Percentiles rank a stretch among this genome's conserved stretches.
These are phyloP conservation scores for Trachymyrmex septentrionalis DNA, from an alignment of 1,140 invertebrate genomes.

Conservation along the genomic window DNA sequence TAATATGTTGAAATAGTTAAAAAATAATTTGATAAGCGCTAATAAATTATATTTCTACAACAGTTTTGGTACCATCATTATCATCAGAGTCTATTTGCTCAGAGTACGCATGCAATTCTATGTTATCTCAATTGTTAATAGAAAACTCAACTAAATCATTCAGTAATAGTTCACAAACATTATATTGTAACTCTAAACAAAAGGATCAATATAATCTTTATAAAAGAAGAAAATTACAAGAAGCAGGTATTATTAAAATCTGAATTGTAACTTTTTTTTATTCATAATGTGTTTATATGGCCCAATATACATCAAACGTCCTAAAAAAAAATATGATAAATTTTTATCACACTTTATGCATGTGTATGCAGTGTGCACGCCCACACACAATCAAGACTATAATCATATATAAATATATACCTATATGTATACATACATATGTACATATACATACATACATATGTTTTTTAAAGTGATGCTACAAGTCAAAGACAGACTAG, in stretches of 20 bases:
- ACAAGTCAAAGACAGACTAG: conserved; percentile 83
- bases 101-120: neutral
- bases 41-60: conserved; percentile 2
- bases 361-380: too few relatives aligned
- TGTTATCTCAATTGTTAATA: neutral
- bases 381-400: too few relatives aligned
- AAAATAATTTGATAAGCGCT: neutral
- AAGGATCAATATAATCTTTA: neutral
- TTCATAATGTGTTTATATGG: too few relatives aligned
- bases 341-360: too few relatives aligned
- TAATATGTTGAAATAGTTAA: too few relatives aligned
- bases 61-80: neutral
- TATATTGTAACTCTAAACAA: neutral
- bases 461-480: conserved; percentile 77
- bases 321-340: too few relatives aligned
- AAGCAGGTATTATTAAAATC: conserved; percentile 44
- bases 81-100: neutral
- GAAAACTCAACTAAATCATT: neutral
- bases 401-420: too few relatives aligned
- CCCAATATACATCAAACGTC: too few relatives aligned
- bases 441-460: neutral
- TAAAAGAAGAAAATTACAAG: conserved; percentile 42
- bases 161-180: neutral
- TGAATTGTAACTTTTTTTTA: neutral
- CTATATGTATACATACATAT: too few relatives aligned